phyloP scores from a whole-genome alignment of 2,797 vertebrate genomes.

The Leptoclinus maculatus region DNA sequence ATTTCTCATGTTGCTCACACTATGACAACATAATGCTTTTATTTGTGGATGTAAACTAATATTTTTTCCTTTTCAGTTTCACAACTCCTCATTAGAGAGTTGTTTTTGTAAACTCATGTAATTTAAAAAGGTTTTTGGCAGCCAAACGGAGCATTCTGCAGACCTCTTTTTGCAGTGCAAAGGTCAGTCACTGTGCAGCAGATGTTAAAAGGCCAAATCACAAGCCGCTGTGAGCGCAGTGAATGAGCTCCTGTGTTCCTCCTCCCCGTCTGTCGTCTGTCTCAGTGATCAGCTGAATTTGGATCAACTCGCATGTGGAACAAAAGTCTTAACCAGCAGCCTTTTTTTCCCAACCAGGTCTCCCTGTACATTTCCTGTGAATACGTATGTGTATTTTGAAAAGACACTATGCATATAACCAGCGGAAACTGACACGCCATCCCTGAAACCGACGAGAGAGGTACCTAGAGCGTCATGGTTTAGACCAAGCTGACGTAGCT shows the following conservation, averaged over 20 bases:
- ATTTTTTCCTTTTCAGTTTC: background rate
- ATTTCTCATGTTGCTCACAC: background rate
- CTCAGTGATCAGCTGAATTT: slow-evolving; percentile 30
- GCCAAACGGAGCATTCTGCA: slow-evolving; percentile 27
- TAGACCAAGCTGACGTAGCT: too few species aligned
- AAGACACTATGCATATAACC: too few species aligned
- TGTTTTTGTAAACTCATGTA: slow-evolving; percentile 1
- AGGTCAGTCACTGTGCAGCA: slow-evolving; percentile 59
- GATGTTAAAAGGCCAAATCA: slow-evolving; percentile 70
- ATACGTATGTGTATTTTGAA: too few species aligned
- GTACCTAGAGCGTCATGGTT: too few species aligned
- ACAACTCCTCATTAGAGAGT: background rate
- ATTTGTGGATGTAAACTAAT: background rate
- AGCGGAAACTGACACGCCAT: too few species aligned
- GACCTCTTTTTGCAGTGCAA: slow-evolving; percentile 38
- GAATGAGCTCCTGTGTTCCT: slow-evolving; percentile 59
- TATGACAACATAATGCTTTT: background rate
- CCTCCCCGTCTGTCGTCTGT: slow-evolving; percentile 25
- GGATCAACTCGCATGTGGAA: slow-evolving; percentile 9
- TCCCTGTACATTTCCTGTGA: background rate
- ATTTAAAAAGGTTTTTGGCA: slow-evolving; percentile 9
- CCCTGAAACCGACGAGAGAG: too few species aligned
- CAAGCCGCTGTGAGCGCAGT: slow-evolving; percentile 51
- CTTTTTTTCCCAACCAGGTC: background rate
- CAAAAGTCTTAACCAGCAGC: background rate